Base-by-base conservation (phyloP, 2,888 invertebrate genomes). In the Carcina quercana region DNA sequence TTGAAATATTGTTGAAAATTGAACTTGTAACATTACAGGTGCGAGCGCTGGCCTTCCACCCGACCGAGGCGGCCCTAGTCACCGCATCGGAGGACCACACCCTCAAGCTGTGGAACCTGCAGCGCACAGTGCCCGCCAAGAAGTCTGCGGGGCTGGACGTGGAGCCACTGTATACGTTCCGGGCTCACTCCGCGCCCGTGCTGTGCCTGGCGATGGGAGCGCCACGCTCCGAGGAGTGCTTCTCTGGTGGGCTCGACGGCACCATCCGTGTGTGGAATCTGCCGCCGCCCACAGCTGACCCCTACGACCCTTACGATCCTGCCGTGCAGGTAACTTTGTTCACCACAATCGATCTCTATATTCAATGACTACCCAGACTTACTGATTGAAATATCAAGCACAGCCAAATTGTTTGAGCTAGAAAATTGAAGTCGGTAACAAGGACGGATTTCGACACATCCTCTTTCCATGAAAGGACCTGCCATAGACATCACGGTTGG, bases 61-160 rank as follows among this genome's bases (percentile, higher is more conserved):
- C 98, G 33, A 92, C 92, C 42, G 98, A 98, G 68, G 94, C 97
- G 36, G 96, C 98, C 36, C 87, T 99, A 38, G 95, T 99, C 60
- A 98, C 99, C 15, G 98, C 97, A 21, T 97, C 97, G 35, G 99
- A 99, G 76, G 99, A 99, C 86, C 97, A 98, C 75, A 98, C 98
- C 29, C 87, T 99, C 25, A 99, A 99, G 83, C 85, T 99, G 65
- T 99, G 99, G 99, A 99, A 99, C 87, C 87, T 99, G 50, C 97
- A 97, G 73, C 97, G 97, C 85, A 97, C 97, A 32, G 96, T 97
- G 51, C 96, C 96, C 50, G 96, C 97, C 39, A 98, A 98, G 87
- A 97, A 97, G 88, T 94, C 95, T 12, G 94, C 96, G 48, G 96
- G 96, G 32, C 86, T 97, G 45, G 99, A 99, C 75, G 96, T 99